Base-by-base conservation (phyloP, 2,888 invertebrate species). In the Amaurobius ferox region DNA sequence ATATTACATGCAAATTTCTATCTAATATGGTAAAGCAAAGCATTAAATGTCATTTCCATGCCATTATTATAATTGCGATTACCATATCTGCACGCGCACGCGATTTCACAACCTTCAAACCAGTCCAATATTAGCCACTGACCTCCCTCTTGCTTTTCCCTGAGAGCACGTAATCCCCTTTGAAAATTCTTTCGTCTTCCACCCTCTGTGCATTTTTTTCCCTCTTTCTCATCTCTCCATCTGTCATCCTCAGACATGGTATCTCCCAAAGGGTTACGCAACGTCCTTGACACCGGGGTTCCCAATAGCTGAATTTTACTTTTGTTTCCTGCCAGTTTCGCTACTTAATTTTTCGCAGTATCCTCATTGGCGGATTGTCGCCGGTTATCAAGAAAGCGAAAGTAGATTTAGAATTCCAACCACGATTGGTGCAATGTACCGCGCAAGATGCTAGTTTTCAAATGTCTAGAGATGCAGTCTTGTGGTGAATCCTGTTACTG, bases 221-320 rank as follows among this genome's bases (percentile, higher is more conserved):
- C 2, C 23, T 55, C 2, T 23, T 23, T 55, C 2, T 23, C 11
- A 23, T 23, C 23, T 23, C 55, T 44, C 23, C 55, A 55, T 55
- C 55, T 55, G 55, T 55, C 55, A 55, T 55, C 55, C 11, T 23
- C 23, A 11, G 23, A 19, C 19, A 5, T 3, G 23, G 3, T 35
- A n/a, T 23, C 55, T 16, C 55, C 55, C 19, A 55, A 39, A 61
- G 40, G 68, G 23, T 78, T 70, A 70, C 61, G 40, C 29, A 70
- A 11, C 70, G 78, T 39, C 78, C 78, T 78, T 78, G 78, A 78
- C 78, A 61, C 66, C 68, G 19, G 70, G 61, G 39, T 35, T 28
- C 19, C 35, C 28, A n/a, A 28, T 29, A 29, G 19, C 28, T 19
- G 29, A 26, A 19, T 68, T 29, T 26, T 62, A 19, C 19, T 73